Base-by-base conservation (phyloP, 2,797 vertebrate genomes). In the Helostoma temminkii region DNA sequence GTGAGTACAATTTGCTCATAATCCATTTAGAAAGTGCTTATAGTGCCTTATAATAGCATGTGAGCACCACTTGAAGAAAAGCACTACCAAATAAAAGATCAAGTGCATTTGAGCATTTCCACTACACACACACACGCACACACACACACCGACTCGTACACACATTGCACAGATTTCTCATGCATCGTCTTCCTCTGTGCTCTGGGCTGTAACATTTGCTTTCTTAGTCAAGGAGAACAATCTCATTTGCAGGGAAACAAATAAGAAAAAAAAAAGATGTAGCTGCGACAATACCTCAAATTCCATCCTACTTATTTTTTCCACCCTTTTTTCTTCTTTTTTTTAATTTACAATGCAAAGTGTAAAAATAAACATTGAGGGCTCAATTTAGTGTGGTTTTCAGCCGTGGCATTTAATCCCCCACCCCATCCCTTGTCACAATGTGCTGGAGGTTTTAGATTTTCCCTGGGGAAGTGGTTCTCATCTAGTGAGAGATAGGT, bases 291-390 rank as follows among this genome's bases (percentile, higher is more conserved):
- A 85, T 85, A 88, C 82, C 85, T 87, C 87, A 86, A 82, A 90
- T 89, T 93, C 81, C 83, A 85, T 87, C 81, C 76, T 66, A 42
- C 79, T 82, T 69, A 63, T 65, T 60, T 70, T 14, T 15, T 37
- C 26, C 26, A 60, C 30, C 22, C 57, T 56, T 66, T 76, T 77
- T 62, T 75, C 75, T 79, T 66, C 71, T 82, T 63, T 80, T 86
- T 82, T 81, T 89, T 91, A 88, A 93, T 93, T 92, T 92, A 92
- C 88, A 92, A 92, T 90, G 84, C 92, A 92, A 91, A 89, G 91
- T 93, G 90, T 90, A 93, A 93, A 94, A 93, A 91, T 91, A 92
- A 93, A 94, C 89, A 93, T 56, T 87, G 84, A 92, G 85, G 89
- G 90, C 90, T 94, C 91, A 89, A 93, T 95, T 94, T 93, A 90